Percentiles rank a stretch among this genome's conserved stretches.
Evolutionary conservation across 1,140 invertebrate genomes (phyloP).

Genomic region (Fopius arisanus): DNA sequence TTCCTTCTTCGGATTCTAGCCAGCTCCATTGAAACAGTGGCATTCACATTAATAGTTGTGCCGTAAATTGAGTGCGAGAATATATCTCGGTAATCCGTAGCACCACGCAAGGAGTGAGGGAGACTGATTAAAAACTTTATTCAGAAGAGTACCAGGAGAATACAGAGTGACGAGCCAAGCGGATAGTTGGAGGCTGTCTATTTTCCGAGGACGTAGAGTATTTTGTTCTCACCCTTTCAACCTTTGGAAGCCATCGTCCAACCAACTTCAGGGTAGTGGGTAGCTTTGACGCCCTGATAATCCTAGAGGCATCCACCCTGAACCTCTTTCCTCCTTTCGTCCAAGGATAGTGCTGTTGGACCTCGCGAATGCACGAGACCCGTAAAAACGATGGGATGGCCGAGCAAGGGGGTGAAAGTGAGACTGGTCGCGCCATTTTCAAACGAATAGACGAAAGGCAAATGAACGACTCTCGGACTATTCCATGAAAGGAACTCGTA

Average conservation of each 20-base stretch:
- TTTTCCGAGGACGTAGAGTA: neutral
- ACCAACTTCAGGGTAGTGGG: slow-evolving; percentile 1
- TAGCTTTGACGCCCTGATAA: slow-evolving; percentile 29
- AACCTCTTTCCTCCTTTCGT: neutral
- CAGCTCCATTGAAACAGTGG: too few species aligned
- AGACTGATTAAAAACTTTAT: slow-evolving; percentile 8
- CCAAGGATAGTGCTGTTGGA: neutral
- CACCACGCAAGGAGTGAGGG: neutral
- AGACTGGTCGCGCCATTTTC: neutral
- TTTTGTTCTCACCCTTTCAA: slow-evolving; percentile 12
- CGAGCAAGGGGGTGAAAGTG: slow-evolving; percentile 19
- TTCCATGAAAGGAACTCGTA: slow-evolving; percentile 65
- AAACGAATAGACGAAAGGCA: slow-evolving; percentile 57
- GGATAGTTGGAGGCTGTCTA: slow-evolving; percentile 9
- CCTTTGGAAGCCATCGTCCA: neutral
- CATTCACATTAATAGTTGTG: neutral
- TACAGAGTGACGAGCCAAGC: slow-evolving; percentile 18
- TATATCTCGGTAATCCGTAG: neutral
- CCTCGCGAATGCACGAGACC: neutral
- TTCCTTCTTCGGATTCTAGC: too few species aligned
- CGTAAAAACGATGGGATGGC: slow-evolving; percentile 16
- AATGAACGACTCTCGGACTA: slow-evolving; percentile 59
- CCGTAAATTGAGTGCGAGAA: slow-evolving; percentile 4
- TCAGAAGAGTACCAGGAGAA: slow-evolving; percentile 11
- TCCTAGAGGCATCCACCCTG: neutral